These are phyloP conservation scores for Ectemnius continuus DNA, from an alignment of 2,888 invertebrate genomes.

Conservation along the genomic window DNA sequence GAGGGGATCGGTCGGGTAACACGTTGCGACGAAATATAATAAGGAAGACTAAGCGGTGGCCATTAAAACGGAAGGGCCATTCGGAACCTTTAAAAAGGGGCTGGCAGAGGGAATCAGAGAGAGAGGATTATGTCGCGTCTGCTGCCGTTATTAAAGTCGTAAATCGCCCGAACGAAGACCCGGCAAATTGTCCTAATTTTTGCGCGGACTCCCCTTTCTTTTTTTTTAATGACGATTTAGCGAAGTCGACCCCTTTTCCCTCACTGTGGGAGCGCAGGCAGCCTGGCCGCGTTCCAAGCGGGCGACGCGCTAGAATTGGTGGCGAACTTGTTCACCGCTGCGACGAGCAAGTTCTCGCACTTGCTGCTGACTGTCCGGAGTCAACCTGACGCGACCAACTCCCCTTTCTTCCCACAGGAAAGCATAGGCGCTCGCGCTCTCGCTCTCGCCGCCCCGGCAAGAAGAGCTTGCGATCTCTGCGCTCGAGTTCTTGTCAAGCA, in stretches of 20 bases:
- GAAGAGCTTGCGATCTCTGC: background rate
- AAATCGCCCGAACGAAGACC: constrained; percentile 9
- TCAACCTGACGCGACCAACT: too few relatives aligned
- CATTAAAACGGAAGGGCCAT: too few relatives aligned
- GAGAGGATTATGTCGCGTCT: background rate
- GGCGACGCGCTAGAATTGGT: constrained; percentile 1
- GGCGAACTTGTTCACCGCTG: too few relatives aligned
- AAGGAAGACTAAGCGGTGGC: too few relatives aligned
- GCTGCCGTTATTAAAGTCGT: background rate
- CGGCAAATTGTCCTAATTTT: constrained; percentile 25
- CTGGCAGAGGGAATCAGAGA: background rate
- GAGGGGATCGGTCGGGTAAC: too few relatives aligned
- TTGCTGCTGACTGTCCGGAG: too few relatives aligned
- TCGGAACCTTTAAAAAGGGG: too few relatives aligned
- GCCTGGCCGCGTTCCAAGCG: constrained; percentile 34
- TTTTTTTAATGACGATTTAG: constrained; percentile 17
- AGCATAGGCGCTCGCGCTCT: background rate
- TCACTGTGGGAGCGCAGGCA: constrained; percentile 4
- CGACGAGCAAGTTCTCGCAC: too few relatives aligned
- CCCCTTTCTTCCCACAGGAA: too few relatives aligned
- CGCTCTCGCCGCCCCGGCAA: too few relatives aligned
- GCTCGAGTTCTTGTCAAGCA: background rate
- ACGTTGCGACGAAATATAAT: too few relatives aligned
- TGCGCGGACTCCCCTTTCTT: background rate
- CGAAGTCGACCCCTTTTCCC: constrained; percentile 10